Base-by-base conservation (phyloP, 2,888 invertebrate species). In the Hypolimnas misippus region DNA sequence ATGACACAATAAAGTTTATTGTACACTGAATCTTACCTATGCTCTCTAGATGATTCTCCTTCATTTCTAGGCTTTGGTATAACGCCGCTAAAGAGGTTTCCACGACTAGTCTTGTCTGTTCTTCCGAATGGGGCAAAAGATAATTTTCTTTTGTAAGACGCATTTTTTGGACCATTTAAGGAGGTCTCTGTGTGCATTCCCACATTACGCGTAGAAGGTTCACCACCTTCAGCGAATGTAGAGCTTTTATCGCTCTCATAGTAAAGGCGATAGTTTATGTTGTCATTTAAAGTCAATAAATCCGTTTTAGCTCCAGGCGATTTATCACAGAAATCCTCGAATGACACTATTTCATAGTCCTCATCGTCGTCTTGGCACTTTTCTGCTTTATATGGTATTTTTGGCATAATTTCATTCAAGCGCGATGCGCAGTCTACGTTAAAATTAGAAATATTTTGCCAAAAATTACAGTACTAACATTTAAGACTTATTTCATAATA, bases 251-350 rank as follows among this genome's bases (percentile, higher is more conserved):
- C 87, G 62, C 76, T 83, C 70, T 92, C 92, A 70, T 87, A 92
- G 78, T 85, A 87, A 74, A 92, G 82, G 40, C 92, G 86, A 73
- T 93, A 92, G 71, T 92, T 92, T 35, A 93, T 91, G 66, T 92
- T 92, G 69, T 92, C 92, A 67, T 91, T 93, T 61, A 93, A 74
- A 5, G 93, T 89, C 68, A 92, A 86, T 64, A 93, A 88, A 81
- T 93, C 93, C 10, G 92, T 93, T 74, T 93, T 92, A 16, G 86
- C 83, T 49, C 86, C 87, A 0, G 90, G 82, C 51, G 89, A 89
- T 69, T 93, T 93, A 70, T 93, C 93, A 70, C 93, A 93, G 76
- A 94, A 94, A 58, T 94, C 93, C 76, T 94, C 93, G 73, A 94
- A 94, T 0, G 94, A 93, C 25, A 94, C 93, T 61, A 92, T 90